Conservation (phyloP, 2,888 invertebrate genomes). For the Atherix ibis region DNA sequence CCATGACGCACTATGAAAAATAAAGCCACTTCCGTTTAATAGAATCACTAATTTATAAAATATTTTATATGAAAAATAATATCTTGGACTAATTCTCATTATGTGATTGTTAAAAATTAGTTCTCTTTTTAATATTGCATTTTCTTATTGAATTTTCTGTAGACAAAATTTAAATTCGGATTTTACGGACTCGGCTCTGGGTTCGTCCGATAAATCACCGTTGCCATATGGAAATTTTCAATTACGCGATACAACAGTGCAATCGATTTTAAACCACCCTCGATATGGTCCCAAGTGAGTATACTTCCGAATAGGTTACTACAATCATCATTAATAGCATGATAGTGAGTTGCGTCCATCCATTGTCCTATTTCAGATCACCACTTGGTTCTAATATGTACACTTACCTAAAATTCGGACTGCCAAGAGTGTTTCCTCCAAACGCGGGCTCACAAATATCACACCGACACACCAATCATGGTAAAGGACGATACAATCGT, state of each 20-base stretch:
- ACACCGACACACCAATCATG: conserved; percentile 29
- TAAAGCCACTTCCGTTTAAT: no score
- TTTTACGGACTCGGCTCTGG: conserved; percentile 86
- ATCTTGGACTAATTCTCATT: no score
- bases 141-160: conserved; percentile 18
- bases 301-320: not conserved
- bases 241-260: conserved; percentile 80
- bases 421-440: conserved; percentile 82
- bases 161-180: conserved; percentile 91
- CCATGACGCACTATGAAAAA: no score
- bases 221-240: conserved; percentile 90
- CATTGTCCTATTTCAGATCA: conserved; percentile 37
- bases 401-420: conserved; percentile 84
- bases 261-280: conserved; percentile 69
- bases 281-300: conserved; percentile 78
- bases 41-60: no score
- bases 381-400: conserved; percentile 84
- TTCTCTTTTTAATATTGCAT: conserved; percentile 1
- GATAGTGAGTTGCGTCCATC: not conserved
- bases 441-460: conserved; percentile 58
- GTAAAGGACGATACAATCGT: conserved; percentile 39
- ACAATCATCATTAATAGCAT: conserved; percentile 7
- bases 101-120: no score
- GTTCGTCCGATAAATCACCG: conserved; percentile 83
- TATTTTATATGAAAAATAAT: no score